phyloP scores from a whole-genome alignment of 2,797 vertebrate species.

The Micropoecilia bifurca region DNA sequence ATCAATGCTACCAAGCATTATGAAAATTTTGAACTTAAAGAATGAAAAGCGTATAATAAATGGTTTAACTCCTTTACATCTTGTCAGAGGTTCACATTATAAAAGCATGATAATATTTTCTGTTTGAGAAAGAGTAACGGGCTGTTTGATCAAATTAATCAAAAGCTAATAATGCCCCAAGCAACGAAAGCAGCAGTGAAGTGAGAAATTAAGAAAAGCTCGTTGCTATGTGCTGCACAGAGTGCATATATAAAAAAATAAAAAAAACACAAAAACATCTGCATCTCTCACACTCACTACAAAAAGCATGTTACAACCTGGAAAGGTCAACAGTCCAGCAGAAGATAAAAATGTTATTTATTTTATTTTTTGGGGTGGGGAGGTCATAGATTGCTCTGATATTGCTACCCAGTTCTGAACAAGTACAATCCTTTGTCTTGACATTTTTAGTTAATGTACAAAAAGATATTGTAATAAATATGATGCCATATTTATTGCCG shows the following conservation, averaged over 20 bases:
- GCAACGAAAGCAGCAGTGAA: not conserved
- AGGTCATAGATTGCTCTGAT: too few species aligned
- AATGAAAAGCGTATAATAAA: not conserved
- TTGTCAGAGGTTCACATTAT: not conserved
- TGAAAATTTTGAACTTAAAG: too few species aligned
- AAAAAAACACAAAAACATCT: too few species aligned
- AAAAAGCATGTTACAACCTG: not conserved
- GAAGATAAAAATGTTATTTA: too few species aligned
- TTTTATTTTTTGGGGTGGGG: too few species aligned
- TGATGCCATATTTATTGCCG: constrained; percentile 64
- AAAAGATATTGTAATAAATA: constrained; percentile 22
- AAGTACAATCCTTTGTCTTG: too few species aligned
- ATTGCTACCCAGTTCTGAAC: too few species aligned
- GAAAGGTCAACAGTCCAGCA: too few species aligned
- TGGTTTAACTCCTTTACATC: not conserved
- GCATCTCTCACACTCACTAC: not conserved
- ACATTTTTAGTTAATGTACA: too few species aligned
- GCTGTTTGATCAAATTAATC: not conserved
- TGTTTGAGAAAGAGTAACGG: not conserved
- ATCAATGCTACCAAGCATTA: too few species aligned
- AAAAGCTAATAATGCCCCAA: not conserved
- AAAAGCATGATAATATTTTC: not conserved
- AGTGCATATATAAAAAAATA: not conserved
- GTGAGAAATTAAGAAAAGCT: not conserved
- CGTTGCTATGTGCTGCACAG: not conserved